Conservation (phyloP, 2,113 vertebrate genomes). For the Egretta garzetta region DNA sequence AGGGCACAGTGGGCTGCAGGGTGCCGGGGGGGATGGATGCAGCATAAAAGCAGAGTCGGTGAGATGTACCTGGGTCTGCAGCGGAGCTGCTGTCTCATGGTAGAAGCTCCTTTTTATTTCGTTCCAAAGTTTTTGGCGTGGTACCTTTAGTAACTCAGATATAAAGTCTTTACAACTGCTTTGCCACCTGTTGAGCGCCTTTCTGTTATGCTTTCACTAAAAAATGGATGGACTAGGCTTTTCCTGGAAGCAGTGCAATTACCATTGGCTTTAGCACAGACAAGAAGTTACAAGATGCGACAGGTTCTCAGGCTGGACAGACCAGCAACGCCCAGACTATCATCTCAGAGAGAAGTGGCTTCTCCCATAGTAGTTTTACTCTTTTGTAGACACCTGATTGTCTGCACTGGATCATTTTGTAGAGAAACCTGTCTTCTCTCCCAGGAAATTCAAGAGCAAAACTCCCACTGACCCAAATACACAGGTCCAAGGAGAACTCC, state of each 20-base stretch:
- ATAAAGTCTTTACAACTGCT: background rate
- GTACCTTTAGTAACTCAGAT: background rate
- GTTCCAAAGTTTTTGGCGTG: background rate
- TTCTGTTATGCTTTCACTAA: background rate
- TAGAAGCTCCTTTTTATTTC: background rate
- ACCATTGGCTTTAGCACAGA: background rate
- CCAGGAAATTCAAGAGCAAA: background rate
- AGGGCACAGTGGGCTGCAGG: background rate
- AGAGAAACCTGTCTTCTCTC: background rate
- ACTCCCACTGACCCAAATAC: background rate
- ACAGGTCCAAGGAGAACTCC: background rate
- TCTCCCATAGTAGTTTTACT: background rate
- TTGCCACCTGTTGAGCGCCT: background rate
- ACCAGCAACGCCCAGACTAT: background rate
- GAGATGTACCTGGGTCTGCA: background rate
- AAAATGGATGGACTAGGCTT: background rate
- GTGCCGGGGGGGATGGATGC: fast-evolving
- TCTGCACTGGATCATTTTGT: background rate
- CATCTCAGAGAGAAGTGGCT: background rate
- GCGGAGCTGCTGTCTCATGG: background rate
- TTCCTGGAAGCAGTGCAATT: background rate
- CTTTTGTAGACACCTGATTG: background rate
- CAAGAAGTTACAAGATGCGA: background rate
- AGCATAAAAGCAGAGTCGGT: background rate
- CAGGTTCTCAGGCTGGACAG: background rate